Base-by-base conservation (phyloP, 2,888 invertebrate species). In the Tetramorium bicarinatum region DNA sequence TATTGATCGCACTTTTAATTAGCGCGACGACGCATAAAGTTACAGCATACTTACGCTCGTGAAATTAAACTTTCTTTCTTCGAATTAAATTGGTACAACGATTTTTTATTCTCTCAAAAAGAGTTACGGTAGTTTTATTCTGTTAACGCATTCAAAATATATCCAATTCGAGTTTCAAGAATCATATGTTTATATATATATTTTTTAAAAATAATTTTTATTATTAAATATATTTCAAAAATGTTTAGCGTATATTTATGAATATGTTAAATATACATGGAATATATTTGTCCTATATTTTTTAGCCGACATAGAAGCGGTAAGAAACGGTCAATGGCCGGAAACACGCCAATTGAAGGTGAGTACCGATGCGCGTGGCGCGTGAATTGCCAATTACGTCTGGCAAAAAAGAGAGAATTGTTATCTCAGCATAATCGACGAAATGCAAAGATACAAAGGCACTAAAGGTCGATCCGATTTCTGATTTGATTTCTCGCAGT, bases 291-390 rank as follows among this genome's bases (percentile, higher is more conserved):
- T 34, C 29, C 29, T 34, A 34, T 34, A 34, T 21, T 59, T 72
- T 67, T 79, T 86, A 95, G 95, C 92, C 72, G 94, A 94, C 64
- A 94, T 95, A 86, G 93, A 94, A 87, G 93, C 93, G 59, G 94
- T 94, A 56, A 91, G 93, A 71, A 93, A 94, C 82, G 93, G 93
- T 11, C 83, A 91, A 72, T 95, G 95, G 93, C 93, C 93, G 7
- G 92, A 94, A 56, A 91, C 92, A 41, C 90, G 89, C 52, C 91
- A 93, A 75, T 87, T 95, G 47, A 94, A 94, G 93, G 95, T 94
- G 91, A 91, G 69, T 62, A 82, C 4, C 25, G 29, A 56, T 41
- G 25, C 72, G 34, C 44, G 8, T 67, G 8, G 11, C 52, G 15
- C 38, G n/a, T 25, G 52, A 83, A 83, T 83, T 56, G 41, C 38